Evolutionary conservation across 2,797 vertebrate genomes (phyloP).

Genomic region (Nannoperca australis): DNA sequence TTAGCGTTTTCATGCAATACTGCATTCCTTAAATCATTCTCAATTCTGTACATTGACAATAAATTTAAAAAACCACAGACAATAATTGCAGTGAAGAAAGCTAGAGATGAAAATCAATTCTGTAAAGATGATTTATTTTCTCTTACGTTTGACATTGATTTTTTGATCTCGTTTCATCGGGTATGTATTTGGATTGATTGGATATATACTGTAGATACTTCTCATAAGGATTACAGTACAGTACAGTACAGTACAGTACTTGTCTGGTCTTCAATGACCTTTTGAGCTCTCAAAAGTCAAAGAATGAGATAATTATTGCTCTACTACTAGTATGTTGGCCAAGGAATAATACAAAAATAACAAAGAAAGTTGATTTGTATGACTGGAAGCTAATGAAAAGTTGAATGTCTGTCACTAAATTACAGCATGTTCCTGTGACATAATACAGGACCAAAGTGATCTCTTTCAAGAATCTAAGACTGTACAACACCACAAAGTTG

Average conservation of each 20-base stretch:
- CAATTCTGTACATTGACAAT: constrained; percentile 61
- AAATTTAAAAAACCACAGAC: constrained; percentile 19
- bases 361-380: not conserved
- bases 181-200: constrained; percentile 17
- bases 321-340: not conserved
- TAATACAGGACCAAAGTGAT: not conserved
- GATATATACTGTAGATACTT: not conserved
- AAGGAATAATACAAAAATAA: not conserved
- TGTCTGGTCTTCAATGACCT: constrained; percentile 3
- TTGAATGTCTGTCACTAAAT: not conserved
- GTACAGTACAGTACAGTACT: no score
- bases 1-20: constrained; percentile 87
- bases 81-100: constrained; percentile 12
- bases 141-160: constrained; percentile 1
- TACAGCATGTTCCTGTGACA: not conserved
- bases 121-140: constrained; percentile 14
- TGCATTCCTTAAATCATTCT: constrained; percentile 67
- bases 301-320: not conserved
- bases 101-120: constrained; percentile 11
- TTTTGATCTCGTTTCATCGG: constrained; percentile 19
- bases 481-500: not conserved
- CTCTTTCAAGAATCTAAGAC: constrained; percentile 2
- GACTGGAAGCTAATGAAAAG: not conserved
- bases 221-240: constrained; percentile 1
- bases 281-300: constrained; percentile 10